A percentile compares a stretch with the other conserved stretches of the same genome.
Evolutionary conservation across 1,140 invertebrate genomes (phyloP).

Genomic region (Bombus ignitus): DNA sequence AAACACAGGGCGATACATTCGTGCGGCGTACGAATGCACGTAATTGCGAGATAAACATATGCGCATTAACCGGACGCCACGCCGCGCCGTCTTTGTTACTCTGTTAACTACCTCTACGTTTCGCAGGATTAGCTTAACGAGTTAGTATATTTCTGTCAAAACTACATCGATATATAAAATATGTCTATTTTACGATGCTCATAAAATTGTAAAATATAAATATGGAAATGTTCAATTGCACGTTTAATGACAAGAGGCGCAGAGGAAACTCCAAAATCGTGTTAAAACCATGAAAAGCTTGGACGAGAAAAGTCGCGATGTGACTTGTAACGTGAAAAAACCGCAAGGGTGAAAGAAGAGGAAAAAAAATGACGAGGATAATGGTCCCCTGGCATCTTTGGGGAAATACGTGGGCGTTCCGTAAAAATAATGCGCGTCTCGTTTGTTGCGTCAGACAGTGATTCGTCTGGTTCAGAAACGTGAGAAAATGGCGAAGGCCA

Average conservation of each 20-base stretch:
- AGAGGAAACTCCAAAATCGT: not conserved
- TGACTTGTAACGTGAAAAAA: not conserved
- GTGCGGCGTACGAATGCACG: not conserved
- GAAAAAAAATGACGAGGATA: slow-evolving; percentile 27
- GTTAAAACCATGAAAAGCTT: not conserved
- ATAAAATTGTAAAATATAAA: too few relatives aligned
- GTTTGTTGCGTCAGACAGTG: slow-evolving; percentile 71
- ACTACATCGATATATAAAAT: too few relatives aligned
- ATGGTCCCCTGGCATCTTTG: slow-evolving; percentile 40
- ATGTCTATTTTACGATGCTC: too few relatives aligned
- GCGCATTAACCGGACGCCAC: slow-evolving; percentile 42
- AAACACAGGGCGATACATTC: not conserved
- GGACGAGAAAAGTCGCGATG: not conserved
- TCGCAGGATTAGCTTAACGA: too few relatives aligned
- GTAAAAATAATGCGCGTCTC: slow-evolving; percentile 70
- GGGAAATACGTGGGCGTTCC: slow-evolving; percentile 54
- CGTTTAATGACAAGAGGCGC: not conserved
- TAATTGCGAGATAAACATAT: slow-evolving; percentile 35
- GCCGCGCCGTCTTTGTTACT: not conserved
- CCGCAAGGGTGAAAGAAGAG: not conserved
- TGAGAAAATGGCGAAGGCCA: slow-evolving; percentile 65
- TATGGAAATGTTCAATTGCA: not conserved
- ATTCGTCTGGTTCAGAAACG: slow-evolving; percentile 66
- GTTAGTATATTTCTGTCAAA: too few relatives aligned
- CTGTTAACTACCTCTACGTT: not conserved